Evolutionary conservation across 2,888 invertebrate species (phyloP).

Genomic region (Cabera pusaria): DNA sequence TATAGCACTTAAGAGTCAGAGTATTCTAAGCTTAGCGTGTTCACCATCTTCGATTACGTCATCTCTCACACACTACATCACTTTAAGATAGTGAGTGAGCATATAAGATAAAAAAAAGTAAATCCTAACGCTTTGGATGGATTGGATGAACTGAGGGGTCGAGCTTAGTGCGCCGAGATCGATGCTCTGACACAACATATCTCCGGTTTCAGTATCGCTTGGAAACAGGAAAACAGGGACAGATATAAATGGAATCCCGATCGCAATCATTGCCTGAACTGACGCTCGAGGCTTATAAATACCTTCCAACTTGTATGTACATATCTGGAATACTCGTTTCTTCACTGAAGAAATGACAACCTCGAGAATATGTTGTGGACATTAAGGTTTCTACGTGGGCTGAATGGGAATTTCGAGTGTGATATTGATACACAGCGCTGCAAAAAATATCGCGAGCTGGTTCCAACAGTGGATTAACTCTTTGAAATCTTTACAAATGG

Average conservation of each 20-base stretch:
- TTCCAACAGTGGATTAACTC: conserved; percentile 13
- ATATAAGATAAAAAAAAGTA: too few relatives aligned
- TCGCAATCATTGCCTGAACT: conserved; percentile 38
- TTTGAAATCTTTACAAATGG: conserved; percentile 8
- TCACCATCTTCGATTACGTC: too few relatives aligned
- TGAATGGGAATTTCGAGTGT: conserved; percentile 28
- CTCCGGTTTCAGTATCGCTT: conserved; percentile 38
- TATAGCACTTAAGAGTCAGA: too few relatives aligned
- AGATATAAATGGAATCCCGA: conserved; percentile 65
- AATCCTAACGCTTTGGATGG: conserved; percentile 11
- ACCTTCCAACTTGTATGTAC: conserved; percentile 32
- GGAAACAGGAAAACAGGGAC: conserved; percentile 65
- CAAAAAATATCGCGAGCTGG: conserved; percentile 14
- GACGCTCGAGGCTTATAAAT: conserved; percentile 32
- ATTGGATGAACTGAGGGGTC: conserved; percentile 11
- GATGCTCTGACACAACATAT: conserved; percentile 35
- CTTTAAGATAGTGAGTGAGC: too few relatives aligned
- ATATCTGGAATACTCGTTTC: conserved; percentile 32
- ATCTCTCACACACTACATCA: too few relatives aligned
- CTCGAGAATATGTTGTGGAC: conserved; percentile 31
- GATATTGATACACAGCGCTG: conserved; percentile 24
- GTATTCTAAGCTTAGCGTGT: too few relatives aligned
- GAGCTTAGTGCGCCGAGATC: conserved; percentile 30
- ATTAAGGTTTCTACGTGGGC: conserved; percentile 32
- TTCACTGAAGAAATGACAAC: conserved; percentile 32